These are phyloP conservation scores for Gastracanthus pulcherrimus DNA, from an alignment of 2,888 invertebrate species.

Conservation along the genomic window DNA sequence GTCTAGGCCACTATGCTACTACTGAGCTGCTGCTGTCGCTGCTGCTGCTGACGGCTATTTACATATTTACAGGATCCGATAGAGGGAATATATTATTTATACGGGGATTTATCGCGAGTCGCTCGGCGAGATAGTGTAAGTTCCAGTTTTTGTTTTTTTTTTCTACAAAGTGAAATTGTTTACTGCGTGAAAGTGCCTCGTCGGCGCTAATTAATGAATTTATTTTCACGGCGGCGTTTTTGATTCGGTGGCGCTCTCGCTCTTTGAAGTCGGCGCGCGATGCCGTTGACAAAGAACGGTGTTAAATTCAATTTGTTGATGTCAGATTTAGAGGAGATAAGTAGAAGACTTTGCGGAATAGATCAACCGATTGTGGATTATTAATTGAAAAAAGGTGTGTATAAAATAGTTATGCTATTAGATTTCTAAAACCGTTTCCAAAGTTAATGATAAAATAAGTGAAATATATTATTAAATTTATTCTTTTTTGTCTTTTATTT, in stretches of 20 bases:
- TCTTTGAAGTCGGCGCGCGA: not conserved
- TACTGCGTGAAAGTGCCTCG: constrained; percentile 17
- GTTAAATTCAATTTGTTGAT: constrained; percentile 41
- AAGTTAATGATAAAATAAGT: too few species aligned
- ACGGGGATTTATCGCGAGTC: constrained; percentile 1
- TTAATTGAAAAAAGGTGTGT: too few species aligned
- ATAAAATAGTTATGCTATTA: too few species aligned
- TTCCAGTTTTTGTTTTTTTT: not conserved
- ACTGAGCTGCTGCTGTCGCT: not conserved
- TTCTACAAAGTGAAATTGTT: not conserved
- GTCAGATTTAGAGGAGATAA: constrained; percentile 12
- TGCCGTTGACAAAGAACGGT: not conserved
- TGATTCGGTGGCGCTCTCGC: not conserved
- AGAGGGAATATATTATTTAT: constrained; percentile 37
- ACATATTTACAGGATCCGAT: constrained; percentile 57
- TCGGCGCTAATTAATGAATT: constrained; percentile 20
- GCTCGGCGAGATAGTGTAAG: not conserved
- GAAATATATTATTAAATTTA: too few species aligned
- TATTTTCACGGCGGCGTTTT: constrained; percentile 2
- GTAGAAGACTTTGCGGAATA: not conserved
- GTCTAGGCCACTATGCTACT: constrained; percentile 56
- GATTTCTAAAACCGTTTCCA: too few species aligned
- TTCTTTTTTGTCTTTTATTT: too few species aligned
- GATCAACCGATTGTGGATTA: too few species aligned
- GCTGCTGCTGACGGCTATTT: constrained; percentile 54